phyloP scores from a whole-genome alignment of 2,888 invertebrate species.

The Luperina nickerlii region DNA sequence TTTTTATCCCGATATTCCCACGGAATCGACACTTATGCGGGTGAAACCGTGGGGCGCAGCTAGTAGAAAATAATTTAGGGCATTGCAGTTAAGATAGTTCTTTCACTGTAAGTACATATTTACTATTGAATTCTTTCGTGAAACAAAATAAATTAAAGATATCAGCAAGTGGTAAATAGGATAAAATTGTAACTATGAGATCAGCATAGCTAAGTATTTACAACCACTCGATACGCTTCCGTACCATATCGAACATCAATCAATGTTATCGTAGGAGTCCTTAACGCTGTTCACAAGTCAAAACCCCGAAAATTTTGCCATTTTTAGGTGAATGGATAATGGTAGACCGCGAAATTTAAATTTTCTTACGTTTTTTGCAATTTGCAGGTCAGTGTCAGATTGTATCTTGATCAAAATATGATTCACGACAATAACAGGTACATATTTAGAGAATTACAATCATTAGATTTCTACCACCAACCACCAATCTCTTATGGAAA shows the following conservation, averaged over 20 bases:
- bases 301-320: background rate
- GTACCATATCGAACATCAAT: background rate
- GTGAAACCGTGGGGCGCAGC: no score
- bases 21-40: no score
- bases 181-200: background rate
- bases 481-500: no score
- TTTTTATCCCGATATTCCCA: no score
- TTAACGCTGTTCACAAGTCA: background rate
- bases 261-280: background rate
- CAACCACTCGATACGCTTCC: background rate
- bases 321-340: no score
- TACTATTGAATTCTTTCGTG: background rate
- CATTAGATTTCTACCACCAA: no score
- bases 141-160: background rate
- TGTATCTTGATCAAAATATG: no score
- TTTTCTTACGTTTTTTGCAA: no score
- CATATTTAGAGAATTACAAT: no score
- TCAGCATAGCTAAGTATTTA: background rate
- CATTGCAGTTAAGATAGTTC: background rate
- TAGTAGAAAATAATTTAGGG: background rate
- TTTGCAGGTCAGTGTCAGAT: no score
- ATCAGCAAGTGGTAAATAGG: background rate
- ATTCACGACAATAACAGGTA: no score
- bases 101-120: background rate
- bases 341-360: no score